These are phyloP conservation scores for Zophobas morio DNA, from an alignment of 1,140 invertebrate species.

Conservation along the genomic window DNA sequence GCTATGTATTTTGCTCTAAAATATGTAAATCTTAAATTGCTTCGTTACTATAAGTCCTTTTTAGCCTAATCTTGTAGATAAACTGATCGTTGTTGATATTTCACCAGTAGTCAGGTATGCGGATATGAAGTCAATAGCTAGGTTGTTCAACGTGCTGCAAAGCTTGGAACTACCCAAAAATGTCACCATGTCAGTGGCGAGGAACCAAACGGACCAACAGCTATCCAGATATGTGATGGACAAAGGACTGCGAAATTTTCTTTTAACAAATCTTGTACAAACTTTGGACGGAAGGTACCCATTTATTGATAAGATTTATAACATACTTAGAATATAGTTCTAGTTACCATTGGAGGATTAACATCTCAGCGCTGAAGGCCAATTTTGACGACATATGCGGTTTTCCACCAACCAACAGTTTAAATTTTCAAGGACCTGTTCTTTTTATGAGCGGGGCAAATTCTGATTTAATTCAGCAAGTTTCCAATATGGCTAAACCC, in stretches of 20 bases:
- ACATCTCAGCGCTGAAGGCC: slow-evolving; percentile 61
- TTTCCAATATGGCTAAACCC: background rate
- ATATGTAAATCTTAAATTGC: slow-evolving; percentile 67
- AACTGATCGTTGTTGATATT: slow-evolving; percentile 88
- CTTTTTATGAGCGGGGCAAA: slow-evolving; percentile 86
- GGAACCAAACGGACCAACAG: slow-evolving; percentile 73
- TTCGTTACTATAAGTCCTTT: slow-evolving; percentile 55
- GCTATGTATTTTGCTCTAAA: slow-evolving; percentile 84
- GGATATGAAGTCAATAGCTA: slow-evolving; percentile 74
- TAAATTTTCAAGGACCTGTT: slow-evolving; percentile 78
- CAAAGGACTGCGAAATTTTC: slow-evolving; percentile 70
- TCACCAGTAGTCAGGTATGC: slow-evolving; percentile 80
- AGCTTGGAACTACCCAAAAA: slow-evolving; percentile 72
- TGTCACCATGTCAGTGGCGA: slow-evolving; percentile 77
- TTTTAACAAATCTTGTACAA: slow-evolving; percentile 68
- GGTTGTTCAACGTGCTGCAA: slow-evolving; percentile 79
- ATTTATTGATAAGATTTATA: too few species aligned
- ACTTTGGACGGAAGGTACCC: slow-evolving; percentile 53
- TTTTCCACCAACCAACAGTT: slow-evolving; percentile 72
- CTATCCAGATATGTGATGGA: slow-evolving; percentile 68
- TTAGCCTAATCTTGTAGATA: slow-evolving; percentile 83
- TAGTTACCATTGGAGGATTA: slow-evolving; percentile 67
- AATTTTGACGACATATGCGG: slow-evolving; percentile 72
- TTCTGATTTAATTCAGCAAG: slow-evolving; percentile 85
- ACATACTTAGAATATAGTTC: background rate